Evolutionary conservation across 2,113 vertebrate species (phyloP).

Genomic region (Peromyscus californicus): DNA sequence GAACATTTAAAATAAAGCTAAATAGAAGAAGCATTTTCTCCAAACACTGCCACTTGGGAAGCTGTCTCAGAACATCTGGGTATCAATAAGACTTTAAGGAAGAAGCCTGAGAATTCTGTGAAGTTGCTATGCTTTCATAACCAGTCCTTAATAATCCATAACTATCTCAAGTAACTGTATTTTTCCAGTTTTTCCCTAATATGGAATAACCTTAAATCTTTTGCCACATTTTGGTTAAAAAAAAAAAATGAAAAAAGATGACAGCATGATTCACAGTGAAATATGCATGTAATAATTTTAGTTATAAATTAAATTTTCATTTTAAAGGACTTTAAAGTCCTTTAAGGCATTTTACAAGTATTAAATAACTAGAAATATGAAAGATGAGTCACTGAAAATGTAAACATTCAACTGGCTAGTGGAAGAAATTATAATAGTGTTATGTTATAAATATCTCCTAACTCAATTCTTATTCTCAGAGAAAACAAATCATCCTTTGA

Average conservation of each 20-base stretch:
- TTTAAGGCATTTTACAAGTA: conserved; percentile 53
- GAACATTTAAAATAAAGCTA: conserved; percentile 35
- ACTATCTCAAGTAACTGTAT: conserved; percentile 4
- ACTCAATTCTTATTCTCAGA: conserved; percentile 50
- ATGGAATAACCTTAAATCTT: conserved; percentile 33
- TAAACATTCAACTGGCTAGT: conserved; percentile 38
- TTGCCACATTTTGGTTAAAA: conserved; percentile 34
- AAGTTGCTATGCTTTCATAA: conserved; percentile 12
- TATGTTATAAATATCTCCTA: conserved; percentile 60
- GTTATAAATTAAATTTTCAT: conserved; percentile 58
- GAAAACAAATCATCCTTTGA: conserved; percentile 39
- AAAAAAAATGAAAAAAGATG: not conserved
- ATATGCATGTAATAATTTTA: conserved; percentile 46
- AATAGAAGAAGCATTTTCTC: conserved; percentile 42
- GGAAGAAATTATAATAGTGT: conserved; percentile 32
- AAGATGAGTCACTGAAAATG: conserved; percentile 17
- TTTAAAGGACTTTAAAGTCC: conserved; percentile 28
- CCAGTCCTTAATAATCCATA: conserved; percentile 30
- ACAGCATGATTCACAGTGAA: conserved; percentile 55
- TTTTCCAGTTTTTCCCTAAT: conserved; percentile 43
- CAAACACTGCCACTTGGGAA: conserved; percentile 1
- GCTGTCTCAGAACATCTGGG: conserved; percentile 33
- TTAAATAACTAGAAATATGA: conserved; percentile 42
- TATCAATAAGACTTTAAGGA: conserved; percentile 42
- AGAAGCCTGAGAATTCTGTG: conserved; percentile 36